A percentile compares a stretch with the other conserved stretches of the same genome.
phyloP scores from a whole-genome alignment of 2,797 vertebrate species.

The Chrysolophus pictus region DNA sequence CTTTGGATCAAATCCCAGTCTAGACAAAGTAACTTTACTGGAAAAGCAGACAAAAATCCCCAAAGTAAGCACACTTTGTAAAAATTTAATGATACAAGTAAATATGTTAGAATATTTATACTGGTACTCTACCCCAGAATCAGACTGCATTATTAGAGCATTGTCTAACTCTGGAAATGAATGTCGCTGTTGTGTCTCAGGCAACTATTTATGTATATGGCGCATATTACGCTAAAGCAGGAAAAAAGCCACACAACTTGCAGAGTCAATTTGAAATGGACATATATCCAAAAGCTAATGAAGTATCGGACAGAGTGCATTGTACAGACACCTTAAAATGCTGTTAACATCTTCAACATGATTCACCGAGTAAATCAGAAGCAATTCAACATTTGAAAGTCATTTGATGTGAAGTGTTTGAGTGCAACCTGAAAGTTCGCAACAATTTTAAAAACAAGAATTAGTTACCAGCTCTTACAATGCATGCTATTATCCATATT shows the following conservation, averaged over 20 bases:
- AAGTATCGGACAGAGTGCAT: background rate
- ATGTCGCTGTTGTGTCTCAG: background rate
- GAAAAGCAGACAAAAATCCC: conserved; percentile 22
- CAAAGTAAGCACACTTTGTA: background rate
- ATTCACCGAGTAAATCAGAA: background rate
- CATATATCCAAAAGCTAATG: background rate
- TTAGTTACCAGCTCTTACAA: conserved; percentile 32
- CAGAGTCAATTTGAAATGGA: background rate
- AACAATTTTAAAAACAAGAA: conserved; percentile 16
- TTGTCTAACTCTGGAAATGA: conserved; percentile 14
- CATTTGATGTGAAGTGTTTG: background rate
- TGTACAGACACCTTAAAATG: conserved; percentile 19
- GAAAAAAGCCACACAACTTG: background rate
- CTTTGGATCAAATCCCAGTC: conserved; percentile 32
- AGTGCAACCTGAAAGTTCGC: conserved; percentile 22
- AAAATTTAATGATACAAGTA: conserved; percentile 11
- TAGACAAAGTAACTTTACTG: conserved; percentile 23
- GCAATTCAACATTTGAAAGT: conserved; percentile 12
- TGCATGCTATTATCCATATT: background rate
- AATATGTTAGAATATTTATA: conserved; percentile 4
- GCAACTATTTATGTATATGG: background rate
- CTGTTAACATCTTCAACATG: background rate
- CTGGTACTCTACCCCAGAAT: background rate
- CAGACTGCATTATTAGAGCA: background rate
- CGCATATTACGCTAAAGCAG: background rate